Evolutionary conservation across 1,140 invertebrate genomes (phyloP).

Genomic region (Eciton burchellii): DNA sequence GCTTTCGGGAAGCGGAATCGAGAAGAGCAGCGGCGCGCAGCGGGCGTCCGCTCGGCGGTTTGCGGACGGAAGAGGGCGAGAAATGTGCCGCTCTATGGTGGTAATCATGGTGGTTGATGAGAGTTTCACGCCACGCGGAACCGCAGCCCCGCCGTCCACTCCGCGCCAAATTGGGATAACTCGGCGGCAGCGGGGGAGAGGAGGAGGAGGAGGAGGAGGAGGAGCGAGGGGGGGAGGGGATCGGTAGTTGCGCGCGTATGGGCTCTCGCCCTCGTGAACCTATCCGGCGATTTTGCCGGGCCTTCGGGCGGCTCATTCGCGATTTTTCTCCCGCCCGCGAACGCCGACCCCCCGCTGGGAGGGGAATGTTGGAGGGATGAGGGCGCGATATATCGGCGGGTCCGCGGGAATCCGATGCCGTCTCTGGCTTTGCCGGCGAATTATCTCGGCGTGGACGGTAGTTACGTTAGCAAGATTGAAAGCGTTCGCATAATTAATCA

Average conservation of each 20-base stretch:
- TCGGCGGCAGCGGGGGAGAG: no score
- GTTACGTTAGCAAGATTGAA: background rate
- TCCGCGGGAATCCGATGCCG: background rate
- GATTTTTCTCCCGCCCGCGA: background rate
- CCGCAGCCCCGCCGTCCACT: slow-evolving; percentile 77
- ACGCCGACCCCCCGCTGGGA: background rate
- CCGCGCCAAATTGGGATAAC: slow-evolving; percentile 77
- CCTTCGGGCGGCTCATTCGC: background rate
- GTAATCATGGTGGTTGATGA: slow-evolving; percentile 83
- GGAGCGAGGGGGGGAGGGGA: background rate
- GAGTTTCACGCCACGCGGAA: slow-evolving; percentile 80
- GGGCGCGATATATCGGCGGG: background rate
- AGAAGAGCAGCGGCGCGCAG: background rate
- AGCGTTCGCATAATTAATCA: background rate
- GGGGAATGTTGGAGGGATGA: no score
- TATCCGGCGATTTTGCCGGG: background rate
- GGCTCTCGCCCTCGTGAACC: slow-evolving; percentile 75
- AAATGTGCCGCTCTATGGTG: slow-evolving; percentile 60
- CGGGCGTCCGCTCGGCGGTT: background rate
- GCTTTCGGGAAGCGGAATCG: background rate
- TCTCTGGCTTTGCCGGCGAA: background rate
- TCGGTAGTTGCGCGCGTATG: slow-evolving; percentile 73
- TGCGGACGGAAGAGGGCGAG: slow-evolving; percentile 53
- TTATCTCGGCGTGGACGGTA: background rate
- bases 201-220: no score